These are phyloP conservation scores for Hesperia comma DNA, from an alignment of 2,888 invertebrate species.

Conservation along the genomic window DNA sequence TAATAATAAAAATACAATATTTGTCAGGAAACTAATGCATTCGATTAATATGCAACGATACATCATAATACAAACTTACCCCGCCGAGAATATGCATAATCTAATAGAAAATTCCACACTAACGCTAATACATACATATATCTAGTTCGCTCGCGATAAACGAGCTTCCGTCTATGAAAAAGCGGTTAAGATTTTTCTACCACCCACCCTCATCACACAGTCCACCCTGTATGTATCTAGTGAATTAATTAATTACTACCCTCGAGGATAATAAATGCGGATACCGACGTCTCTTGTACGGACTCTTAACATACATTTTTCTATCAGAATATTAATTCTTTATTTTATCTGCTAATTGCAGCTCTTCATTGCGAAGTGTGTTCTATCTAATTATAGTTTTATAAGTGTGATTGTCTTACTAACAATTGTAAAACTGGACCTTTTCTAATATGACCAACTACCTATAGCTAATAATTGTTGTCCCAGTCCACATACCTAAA, in stretches of 20 bases:
- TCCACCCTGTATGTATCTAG: conserved; percentile 26
- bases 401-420: too few relatives aligned
- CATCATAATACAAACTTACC: conserved; percentile 4
- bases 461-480: too few relatives aligned
- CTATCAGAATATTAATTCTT: neutral
- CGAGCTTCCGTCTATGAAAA: conserved; percentile 28
- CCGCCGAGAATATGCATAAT: conserved; percentile 28
- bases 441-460: too few relatives aligned
- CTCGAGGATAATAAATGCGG: conserved; percentile 27
- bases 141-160: conserved; percentile 17
- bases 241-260: conserved; percentile 34
- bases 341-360: conserved; percentile 15
- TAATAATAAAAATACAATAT: too few relatives aligned
- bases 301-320: conserved; percentile 6
- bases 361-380: neutral
- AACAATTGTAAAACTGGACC: too few relatives aligned
- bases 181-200: conserved; percentile 25
- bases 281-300: conserved; percentile 5
- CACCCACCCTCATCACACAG: conserved; percentile 23
- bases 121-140: conserved; percentile 20
- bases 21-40: neutral
- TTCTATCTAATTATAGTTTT: too few relatives aligned
- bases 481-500: too few relatives aligned
- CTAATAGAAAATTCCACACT: conserved; percentile 25
- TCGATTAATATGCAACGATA: neutral